Conservation (phyloP, 2,797 vertebrate genomes). For the Nannoperca obscura region DNA sequence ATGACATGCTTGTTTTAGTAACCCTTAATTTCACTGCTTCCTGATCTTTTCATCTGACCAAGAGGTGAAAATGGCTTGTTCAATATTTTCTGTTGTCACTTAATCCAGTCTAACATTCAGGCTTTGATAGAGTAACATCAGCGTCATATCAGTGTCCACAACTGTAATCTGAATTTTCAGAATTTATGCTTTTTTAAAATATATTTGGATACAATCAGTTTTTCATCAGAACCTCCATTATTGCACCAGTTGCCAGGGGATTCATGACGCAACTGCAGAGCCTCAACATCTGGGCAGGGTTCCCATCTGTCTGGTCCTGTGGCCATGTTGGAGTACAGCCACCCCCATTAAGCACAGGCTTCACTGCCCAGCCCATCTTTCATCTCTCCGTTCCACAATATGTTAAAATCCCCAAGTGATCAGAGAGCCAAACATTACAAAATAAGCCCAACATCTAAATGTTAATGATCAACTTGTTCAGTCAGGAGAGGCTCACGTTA, state of each 20-base stretch:
- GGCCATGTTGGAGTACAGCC: conserved; percentile 21
- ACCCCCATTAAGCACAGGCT: conserved; percentile 3
- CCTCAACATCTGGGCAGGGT: conserved; percentile 38
- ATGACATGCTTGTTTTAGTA: neutral
- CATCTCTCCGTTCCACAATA: conserved; percentile 6
- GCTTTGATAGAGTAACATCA: neutral
- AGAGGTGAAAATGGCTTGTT: neutral
- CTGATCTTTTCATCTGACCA: neutral
- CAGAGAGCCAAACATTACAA: conserved; percentile 14
- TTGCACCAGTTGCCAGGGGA: conserved; percentile 5
- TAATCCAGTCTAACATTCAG: neutral
- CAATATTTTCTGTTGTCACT: neutral
- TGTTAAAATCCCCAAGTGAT: neutral
- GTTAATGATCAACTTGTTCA: neutral
- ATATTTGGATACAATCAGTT: neutral
- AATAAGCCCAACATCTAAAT: conserved; percentile 16
- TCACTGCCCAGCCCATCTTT: conserved; percentile 12
- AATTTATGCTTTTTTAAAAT: neutral
- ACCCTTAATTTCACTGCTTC: neutral
- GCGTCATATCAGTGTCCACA: neutral
- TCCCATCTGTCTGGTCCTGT: conserved; percentile 19
- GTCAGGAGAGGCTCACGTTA: neutral
- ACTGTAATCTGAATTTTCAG: neutral
- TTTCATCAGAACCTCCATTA: neutral
- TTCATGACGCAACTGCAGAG: conserved; percentile 33